phyloP scores from a whole-genome alignment of 2,113 vertebrate genomes.

The Oreochromis aureus region DNA sequence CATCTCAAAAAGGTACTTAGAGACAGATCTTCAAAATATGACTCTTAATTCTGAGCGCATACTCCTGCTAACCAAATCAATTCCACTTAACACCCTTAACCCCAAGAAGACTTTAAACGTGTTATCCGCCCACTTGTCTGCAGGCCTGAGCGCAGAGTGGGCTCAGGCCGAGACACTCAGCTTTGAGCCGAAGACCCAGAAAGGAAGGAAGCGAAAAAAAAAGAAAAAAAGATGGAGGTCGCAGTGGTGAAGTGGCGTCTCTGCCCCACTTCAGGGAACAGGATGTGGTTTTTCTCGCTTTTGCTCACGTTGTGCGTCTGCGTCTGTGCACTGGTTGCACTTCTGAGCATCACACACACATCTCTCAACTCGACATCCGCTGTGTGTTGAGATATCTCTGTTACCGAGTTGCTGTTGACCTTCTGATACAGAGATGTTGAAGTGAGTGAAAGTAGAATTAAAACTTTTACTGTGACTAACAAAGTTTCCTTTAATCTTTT shows the following conservation, averaged over 20 bases:
- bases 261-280: slow-evolving; percentile 50
- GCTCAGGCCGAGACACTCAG: not conserved
- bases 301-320: not conserved
- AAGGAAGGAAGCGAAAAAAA: not conserved
- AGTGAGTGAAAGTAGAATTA: not conserved
- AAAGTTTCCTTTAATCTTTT: not conserved
- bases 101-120: not conserved
- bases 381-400: not conserved
- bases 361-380: not conserved
- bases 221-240: not conserved
- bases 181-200: not conserved
- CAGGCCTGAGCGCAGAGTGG: not conserved
- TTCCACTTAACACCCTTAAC: not conserved
- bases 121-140: not conserved
- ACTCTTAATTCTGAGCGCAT: not conserved
- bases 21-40: not conserved
- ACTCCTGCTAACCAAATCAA: not conserved
- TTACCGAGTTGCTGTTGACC: not conserved
- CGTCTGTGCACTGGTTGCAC: not conserved
- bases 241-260: slow-evolving; percentile 5
- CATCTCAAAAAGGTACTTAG: not conserved
- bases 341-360: not conserved
- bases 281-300: slow-evolving; percentile 66
- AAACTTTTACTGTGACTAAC: not conserved
- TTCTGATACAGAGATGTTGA: not conserved